These are phyloP conservation scores for Papilio gigon DNA, from an alignment of 2,888 invertebrate species.

Conservation along the genomic window DNA sequence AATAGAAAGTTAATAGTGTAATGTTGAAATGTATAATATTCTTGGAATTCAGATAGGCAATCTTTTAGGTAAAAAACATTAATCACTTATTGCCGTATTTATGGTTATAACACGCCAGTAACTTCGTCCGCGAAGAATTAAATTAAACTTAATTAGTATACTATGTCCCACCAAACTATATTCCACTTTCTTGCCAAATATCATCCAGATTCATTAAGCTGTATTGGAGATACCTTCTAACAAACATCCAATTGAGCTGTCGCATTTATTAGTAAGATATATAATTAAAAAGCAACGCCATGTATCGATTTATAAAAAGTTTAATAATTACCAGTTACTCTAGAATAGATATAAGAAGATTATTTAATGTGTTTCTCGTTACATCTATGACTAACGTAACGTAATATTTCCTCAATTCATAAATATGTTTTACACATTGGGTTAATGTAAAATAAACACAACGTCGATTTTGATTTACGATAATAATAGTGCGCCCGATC, in stretches of 20 bases:
- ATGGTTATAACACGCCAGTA: neutral
- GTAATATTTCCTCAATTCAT: conserved; percentile 8
- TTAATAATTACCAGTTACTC: neutral
- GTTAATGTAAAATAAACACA: conserved; percentile 30
- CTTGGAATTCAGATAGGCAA: neutral
- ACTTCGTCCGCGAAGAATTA: no score
- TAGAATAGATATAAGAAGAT: neutral
- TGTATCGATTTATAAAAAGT: neutral
- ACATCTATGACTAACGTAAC: neutral
- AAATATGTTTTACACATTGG: conserved; percentile 11
- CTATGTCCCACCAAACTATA: no score
- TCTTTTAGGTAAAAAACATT: neutral
- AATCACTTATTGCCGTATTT: neutral
- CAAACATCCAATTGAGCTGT: no score
- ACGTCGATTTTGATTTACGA: conserved; percentile 30
- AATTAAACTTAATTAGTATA: no score
- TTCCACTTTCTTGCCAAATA: no score
- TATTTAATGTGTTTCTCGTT: conserved; percentile 10
- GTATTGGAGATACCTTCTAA: no score
- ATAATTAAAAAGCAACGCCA: neutral
- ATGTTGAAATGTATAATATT: no score
- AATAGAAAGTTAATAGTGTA: no score
- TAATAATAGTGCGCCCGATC: conserved; percentile 19
- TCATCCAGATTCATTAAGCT: no score
- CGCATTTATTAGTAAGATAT: no score